Evolutionary conservation across 2,888 invertebrate species (phyloP), one percentile per base, ranked within the genome.

Genomic region (Drosophila koepferae): DNA sequence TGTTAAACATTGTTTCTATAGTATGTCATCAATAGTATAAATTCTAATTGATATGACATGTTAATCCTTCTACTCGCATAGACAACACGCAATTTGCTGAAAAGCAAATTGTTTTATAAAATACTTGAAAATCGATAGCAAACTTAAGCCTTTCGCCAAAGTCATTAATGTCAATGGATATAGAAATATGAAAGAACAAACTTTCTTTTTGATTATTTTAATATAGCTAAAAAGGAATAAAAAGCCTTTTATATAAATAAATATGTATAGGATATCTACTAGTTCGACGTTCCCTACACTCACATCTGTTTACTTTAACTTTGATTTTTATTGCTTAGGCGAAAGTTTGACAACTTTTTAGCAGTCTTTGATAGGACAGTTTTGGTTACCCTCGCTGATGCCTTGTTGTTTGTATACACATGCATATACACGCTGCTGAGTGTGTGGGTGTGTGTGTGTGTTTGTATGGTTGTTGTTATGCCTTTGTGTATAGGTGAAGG

Each of bases 341-440:
- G 16, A 40, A n/a, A n/a, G 40, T n/a, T 8, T 6, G 18, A 28
- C 4, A 41, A 44, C 43, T 62, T n/a, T 34, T 9, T 34, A 14
- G 3, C 8, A 10, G 5, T 41, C 59, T 51, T 51, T 49, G 74
- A 23, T 31, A 20, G 23, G 23, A 41, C 60, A n/a, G 44, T 48
- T 63, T 61, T 34, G 48, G 46, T 31, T 38, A 36, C 56, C 41
- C 31, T 62, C 44, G 58, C 72, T 77, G 58, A 28, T 44, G 54
- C 49, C 56, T 62, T 12, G 14, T 20, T 51, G 18, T 51, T 18
- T 51, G 18, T 18, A 14, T 31, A 12, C 7, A 34, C 12, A 51
- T 7, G 34, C 8, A 18, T 18, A 16, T 16, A 8, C 16, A n/a
- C 14, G 14, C 12, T 7, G 9, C 5, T 28, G 56, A n/a, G 5